Evolutionary conservation across 2,888 invertebrate species (phyloP).

Genomic region (Hydriomena furcata): DNA sequence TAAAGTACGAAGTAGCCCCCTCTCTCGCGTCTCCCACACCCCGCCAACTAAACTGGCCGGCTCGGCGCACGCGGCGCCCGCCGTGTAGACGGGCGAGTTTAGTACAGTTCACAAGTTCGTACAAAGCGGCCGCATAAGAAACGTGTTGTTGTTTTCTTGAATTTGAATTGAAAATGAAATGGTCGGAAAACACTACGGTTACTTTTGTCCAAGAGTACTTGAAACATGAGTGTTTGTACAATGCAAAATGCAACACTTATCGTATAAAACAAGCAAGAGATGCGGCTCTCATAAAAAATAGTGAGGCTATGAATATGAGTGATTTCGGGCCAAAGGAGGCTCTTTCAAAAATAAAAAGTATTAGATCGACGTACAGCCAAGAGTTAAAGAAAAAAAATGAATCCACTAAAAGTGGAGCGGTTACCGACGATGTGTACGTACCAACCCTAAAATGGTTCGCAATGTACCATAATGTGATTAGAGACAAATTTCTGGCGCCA

Average conservation of each 20-base stretch:
- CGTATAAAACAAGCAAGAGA: constrained; percentile 24
- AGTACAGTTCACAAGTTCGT: constrained; percentile 11
- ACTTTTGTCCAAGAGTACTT: constrained; percentile 29
- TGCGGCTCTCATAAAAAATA: constrained; percentile 23
- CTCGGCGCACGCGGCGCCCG: no score
- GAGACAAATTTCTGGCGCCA: neutral
- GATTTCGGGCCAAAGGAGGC: constrained; percentile 26
- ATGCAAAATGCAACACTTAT: constrained; percentile 23
- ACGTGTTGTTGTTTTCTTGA: no score
- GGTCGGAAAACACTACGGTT: constrained; percentile 25
- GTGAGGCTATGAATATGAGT: constrained; percentile 27
- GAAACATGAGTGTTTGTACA: constrained; percentile 27
- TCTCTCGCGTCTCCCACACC: constrained; percentile 20
- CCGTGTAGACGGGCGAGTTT: constrained; percentile 14
- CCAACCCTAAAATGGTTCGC: constrained; percentile 6
- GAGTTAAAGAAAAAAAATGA: constrained; percentile 22
- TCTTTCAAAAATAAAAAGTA: constrained; percentile 28
- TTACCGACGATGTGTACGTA: constrained; percentile 7
- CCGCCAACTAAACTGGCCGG: constrained; percentile 16
- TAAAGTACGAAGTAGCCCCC: constrained; percentile 18
- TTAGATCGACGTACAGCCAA: constrained; percentile 26
- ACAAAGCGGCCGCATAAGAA: no score
- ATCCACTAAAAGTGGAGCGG: constrained; percentile 18
- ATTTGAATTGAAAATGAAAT: constrained; percentile 29
- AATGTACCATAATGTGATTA: constrained; percentile 1